Conservation (phyloP, 2,888 invertebrate genomes). For the Deilephila elpenor region DNA sequence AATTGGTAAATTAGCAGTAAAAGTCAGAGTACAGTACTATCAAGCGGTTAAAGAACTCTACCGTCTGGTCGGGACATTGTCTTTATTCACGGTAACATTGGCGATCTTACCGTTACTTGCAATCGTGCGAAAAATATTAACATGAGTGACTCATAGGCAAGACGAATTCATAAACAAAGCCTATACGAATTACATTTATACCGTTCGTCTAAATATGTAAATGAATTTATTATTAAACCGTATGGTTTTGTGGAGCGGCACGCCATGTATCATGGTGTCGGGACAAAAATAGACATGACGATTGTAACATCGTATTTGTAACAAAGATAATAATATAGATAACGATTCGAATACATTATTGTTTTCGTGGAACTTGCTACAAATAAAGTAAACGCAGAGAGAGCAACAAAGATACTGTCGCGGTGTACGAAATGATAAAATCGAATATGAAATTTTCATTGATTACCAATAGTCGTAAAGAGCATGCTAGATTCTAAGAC, state of each 20-base stretch:
- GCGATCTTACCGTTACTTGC: not conserved
- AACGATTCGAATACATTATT: not conserved
- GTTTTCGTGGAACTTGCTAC: too few species aligned
- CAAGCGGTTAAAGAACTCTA: not conserved
- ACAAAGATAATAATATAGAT: not conserved
- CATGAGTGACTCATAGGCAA: not conserved
- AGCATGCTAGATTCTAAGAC: not conserved
- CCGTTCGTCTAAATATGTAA: not conserved
- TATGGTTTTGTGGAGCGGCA: not conserved
- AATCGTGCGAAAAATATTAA: slow-evolving; percentile 23
- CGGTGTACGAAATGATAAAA: not conserved
- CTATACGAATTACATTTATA: not conserved
- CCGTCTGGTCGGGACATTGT: not conserved
- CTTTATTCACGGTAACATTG: slow-evolving; percentile 9
- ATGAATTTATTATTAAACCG: not conserved
- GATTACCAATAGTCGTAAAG: too few species aligned
- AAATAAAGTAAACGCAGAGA: not conserved
- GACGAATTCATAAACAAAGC: slow-evolving; percentile 8
- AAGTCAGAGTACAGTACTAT: not conserved
- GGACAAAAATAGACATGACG: slow-evolving; percentile 7
- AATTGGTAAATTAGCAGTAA: not conserved
- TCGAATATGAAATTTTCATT: too few species aligned
- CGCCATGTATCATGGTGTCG: not conserved
- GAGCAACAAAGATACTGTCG: not conserved
- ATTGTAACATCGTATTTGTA: not conserved